Evolutionary conservation across 2,113 vertebrate genomes (phyloP).

Genomic region (Motacilla tschutschensis): DNA sequence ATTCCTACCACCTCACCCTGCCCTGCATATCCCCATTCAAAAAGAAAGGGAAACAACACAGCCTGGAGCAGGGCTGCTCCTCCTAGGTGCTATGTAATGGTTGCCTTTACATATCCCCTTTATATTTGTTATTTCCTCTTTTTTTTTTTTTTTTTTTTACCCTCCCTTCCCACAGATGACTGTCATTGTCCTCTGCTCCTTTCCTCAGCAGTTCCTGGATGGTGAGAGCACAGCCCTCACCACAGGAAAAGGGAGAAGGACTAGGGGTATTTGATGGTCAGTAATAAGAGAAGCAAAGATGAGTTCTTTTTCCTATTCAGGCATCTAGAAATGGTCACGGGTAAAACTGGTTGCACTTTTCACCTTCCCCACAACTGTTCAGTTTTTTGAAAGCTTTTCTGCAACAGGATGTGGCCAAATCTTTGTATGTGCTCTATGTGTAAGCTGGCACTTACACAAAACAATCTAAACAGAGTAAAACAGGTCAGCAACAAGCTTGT

Average conservation of each 20-base stretch:
- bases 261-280: background rate
- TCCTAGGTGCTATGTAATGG: background rate
- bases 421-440: background rate
- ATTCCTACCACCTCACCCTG: background rate
- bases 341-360: slow-evolving; percentile 15
- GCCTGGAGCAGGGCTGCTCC: background rate
- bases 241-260: background rate
- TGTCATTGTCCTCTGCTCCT: background rate
- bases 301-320: background rate
- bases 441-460: background rate
- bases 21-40: background rate
- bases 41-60: background rate
- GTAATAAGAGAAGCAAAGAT: background rate
- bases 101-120: background rate
- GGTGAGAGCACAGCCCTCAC: background rate
- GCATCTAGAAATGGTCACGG: background rate
- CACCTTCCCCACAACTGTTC: background rate
- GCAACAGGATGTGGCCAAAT: background rate
- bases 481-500: background rate
- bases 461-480: background rate
- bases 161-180: background rate
- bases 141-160: background rate
- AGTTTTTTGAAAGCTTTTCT: background rate
- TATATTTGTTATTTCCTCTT: background rate
- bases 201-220: background rate